Conservation (phyloP, 2,888 invertebrate genomes). For the Pristionchus fissidentatus region DNA sequence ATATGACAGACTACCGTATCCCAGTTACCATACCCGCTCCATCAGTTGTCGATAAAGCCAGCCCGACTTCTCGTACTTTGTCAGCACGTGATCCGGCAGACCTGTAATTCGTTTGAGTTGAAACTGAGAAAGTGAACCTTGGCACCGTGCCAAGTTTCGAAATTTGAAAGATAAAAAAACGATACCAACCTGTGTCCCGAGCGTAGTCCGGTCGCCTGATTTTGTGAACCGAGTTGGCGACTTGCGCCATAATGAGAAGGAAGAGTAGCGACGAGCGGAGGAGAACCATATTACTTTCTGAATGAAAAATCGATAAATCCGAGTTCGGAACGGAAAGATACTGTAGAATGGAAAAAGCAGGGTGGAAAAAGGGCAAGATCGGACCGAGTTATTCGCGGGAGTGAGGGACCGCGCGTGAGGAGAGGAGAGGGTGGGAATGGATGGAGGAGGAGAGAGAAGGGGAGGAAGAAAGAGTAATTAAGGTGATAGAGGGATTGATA, state of each 20-base stretch:
- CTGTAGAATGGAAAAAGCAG: too few species aligned
- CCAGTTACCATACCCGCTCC: background rate
- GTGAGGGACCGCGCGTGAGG: background rate
- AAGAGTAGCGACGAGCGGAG: background rate
- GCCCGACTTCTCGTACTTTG: constrained; percentile 21
- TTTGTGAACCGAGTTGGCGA: background rate
- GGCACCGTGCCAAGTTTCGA: background rate
- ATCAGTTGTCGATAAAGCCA: constrained; percentile 27
- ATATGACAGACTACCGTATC: background rate
- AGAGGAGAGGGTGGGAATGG: background rate
- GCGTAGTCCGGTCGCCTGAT: constrained; percentile 13
- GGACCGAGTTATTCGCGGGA: constrained; percentile 2
- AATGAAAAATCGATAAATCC: constrained; percentile 3
- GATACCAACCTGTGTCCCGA: background rate
- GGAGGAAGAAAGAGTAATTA: too few species aligned
- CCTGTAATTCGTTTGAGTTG: too few species aligned
- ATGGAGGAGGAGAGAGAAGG: background rate
- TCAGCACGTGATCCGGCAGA: constrained; percentile 8
- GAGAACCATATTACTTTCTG: background rate
- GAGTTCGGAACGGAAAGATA: too few species aligned
- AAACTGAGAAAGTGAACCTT: too few species aligned
- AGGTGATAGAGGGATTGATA: too few species aligned
- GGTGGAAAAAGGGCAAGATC: too few species aligned
- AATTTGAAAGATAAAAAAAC: background rate
- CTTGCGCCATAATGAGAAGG: background rate